Base-by-base conservation (phyloP, 2,888 invertebrate genomes). In the Chironomus tentans region DNA sequence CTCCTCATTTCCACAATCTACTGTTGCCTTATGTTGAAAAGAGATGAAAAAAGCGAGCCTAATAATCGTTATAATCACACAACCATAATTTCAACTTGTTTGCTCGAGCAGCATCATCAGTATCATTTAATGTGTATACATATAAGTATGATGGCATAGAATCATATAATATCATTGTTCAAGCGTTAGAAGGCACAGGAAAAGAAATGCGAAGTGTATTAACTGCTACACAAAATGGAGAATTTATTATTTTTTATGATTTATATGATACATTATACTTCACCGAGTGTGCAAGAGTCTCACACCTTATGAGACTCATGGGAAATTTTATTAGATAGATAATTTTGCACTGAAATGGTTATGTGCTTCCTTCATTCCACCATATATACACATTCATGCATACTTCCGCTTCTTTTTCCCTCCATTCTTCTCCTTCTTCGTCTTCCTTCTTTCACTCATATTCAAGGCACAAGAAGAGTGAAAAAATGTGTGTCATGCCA, bases 31-130 rank as follows among this genome's bases (percentile, higher is more conserved):
- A 15, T 50, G 50, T n/a, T 18, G 15, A 15, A 38, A 70, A 22
- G 70, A 50, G 50, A 22, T 24, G 72, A 72, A 50, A 38, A 72
- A 21, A 62, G 72, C 38, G 38, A 38, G 65, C 22, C 72, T 62
- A 72, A 72, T 72, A 72, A 72, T 72, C 72, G 18, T 72, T 62
- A 72, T 72, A 72, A 72, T 72, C 72, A 61, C 72, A 62, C 38
- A 61, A 28, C 62, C 65, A 62, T 72, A 62, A 72, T 61, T 70
- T 70, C 48, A 70, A 65, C 48, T 61, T 72, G 72, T 72, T 72
- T 72, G 72, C 72, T 72, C 48, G 24, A 70, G 56, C 56, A 56
- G 18, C 56, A 56, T 56, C 56, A 56, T 56, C 56, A 56, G 56
- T 18, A 56, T 18, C 56, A 15, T 56, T 56, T 56, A 56, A 56